These are phyloP conservation scores for Himalopsyche tibetana DNA, from an alignment of 2,888 invertebrate genomes.

Conservation along the genomic window DNA sequence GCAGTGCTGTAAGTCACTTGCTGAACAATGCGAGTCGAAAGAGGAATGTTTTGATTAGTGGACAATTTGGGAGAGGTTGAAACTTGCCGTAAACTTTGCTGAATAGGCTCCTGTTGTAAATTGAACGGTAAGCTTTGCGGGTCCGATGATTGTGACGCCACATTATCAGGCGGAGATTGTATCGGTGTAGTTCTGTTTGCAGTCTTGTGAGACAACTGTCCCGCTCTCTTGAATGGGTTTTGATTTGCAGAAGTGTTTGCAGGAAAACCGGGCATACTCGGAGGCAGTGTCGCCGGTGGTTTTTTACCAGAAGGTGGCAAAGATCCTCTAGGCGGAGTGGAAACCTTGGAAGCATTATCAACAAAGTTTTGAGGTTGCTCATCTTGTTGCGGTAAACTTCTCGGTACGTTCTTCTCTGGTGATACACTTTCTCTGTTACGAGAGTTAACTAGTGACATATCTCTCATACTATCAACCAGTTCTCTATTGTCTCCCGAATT, in stretches of 20 bases:
- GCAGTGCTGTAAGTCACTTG: slow-evolving; percentile 74
- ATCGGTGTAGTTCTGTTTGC: slow-evolving; percentile 68
- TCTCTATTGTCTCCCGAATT: slow-evolving; percentile 67
- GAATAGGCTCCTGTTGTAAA: slow-evolving; percentile 65
- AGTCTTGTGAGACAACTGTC: slow-evolving; percentile 74
- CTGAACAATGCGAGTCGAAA: slow-evolving; percentile 72
- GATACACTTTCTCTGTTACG: slow-evolving; percentile 67
- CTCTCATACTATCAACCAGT: slow-evolving; percentile 71
- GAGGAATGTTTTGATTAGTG: slow-evolving; percentile 67
- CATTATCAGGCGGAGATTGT: slow-evolving; percentile 66
- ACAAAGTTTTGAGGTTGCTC: slow-evolving; percentile 65
- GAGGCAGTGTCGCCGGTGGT: slow-evolving; percentile 69
- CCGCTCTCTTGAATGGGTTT: slow-evolving; percentile 75
- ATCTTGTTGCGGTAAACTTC: slow-evolving; percentile 68
- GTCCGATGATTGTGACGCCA: slow-evolving; percentile 57
- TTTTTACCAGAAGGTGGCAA: slow-evolving; percentile 52
- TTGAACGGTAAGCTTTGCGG: slow-evolving; percentile 69
- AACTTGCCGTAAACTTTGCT: slow-evolving; percentile 58
- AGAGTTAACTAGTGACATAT: slow-evolving; percentile 70
- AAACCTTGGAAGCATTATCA: slow-evolving; percentile 48
- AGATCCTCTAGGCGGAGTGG: slow-evolving; percentile 45
- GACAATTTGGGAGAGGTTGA: slow-evolving; percentile 62
- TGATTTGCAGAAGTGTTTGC: slow-evolving; percentile 67
- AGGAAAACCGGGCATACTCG: slow-evolving; percentile 64
- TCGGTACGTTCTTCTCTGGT: slow-evolving; percentile 65